Base-by-base conservation (phyloP, 2,797 vertebrate genomes). In the Gymnothorax reevesii region DNA sequence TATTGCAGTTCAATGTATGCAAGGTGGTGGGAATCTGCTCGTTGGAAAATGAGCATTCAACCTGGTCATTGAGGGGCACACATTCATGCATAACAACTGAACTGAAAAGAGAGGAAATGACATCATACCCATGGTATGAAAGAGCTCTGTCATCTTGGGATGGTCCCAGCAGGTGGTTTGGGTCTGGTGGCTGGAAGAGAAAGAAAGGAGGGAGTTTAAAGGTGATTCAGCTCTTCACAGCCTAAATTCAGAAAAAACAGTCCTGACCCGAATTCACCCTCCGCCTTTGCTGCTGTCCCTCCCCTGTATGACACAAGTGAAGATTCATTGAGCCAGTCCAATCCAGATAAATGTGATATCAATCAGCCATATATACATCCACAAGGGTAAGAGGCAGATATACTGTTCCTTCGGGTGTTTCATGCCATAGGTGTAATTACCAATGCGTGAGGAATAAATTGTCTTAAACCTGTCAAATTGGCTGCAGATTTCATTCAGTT, bases 131-230 rank as follows among this genome's bases (percentile, higher is more conserved):
- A 99, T 95, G 62, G 98, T 98, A 62, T 99, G 98, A 92, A 99
- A 99, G 49, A 99, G 97, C 87, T 99, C 98, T 0, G 97, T 98
- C 98, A 99, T 99, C 95, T 98, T 99, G 83, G 98, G 98, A 94
- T 99, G 98, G 92, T 99, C 98, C 98, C 98, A 99, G 90, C 97
- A 98, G 84, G 98, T 99, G 0, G 98, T 98, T 92, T 99, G 98
- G 10, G 97, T 98, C 91, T 99, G 96, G 92, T 99, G 98, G 92
- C 98, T 99, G 89, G 22, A 94, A 92, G 92, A 10, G 20, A 22
- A 17, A 9, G 60, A 69, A 42, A 25, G 25, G 7, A 55, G 27
- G 49, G 66, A 66, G 73, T 92, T 85, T 89, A 62, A 62, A 20
- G 7, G 20, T 86, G 25, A 7, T 2, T 66, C 62, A 66, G 20